Conservation (phyloP, 2,888 invertebrate species). For the Rhamnusium bicolor region DNA sequence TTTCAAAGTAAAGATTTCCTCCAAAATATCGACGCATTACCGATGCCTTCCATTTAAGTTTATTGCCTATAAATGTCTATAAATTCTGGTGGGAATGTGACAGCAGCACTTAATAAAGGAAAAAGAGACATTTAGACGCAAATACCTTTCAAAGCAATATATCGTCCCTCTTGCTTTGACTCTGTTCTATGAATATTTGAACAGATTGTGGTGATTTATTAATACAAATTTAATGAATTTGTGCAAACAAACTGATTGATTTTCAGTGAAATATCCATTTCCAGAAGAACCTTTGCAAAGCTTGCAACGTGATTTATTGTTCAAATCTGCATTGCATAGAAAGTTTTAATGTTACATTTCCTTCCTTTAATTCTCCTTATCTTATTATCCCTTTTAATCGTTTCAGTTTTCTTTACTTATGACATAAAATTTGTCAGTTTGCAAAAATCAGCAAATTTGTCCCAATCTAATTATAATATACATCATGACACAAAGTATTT, state of each 20-base stretch:
- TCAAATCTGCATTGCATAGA: not conserved
- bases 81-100: not conserved
- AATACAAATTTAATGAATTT: not conserved
- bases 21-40: not conserved
- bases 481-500: not conserved
- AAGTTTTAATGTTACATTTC: not conserved
- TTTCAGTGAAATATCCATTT: not conserved
- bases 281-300: not conserved
- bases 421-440: too few species aligned
- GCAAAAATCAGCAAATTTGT: too few species aligned
- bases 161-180: not conserved
- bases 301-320: not conserved
- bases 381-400: too few species aligned
- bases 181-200: not conserved
- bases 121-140: not conserved
- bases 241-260: not conserved
- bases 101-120: not conserved
- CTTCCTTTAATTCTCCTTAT: too few species aligned
- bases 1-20: not conserved
- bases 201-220: not conserved
- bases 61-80: not conserved
- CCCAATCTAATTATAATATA: too few species aligned
- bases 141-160: not conserved
- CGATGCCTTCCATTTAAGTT: not conserved
- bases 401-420: too few species aligned